Percentiles rank a stretch among this genome's conserved stretches.
Conservation (phyloP, 2,113 vertebrate species). For the Kryptolebias marmoratus region DNA sequence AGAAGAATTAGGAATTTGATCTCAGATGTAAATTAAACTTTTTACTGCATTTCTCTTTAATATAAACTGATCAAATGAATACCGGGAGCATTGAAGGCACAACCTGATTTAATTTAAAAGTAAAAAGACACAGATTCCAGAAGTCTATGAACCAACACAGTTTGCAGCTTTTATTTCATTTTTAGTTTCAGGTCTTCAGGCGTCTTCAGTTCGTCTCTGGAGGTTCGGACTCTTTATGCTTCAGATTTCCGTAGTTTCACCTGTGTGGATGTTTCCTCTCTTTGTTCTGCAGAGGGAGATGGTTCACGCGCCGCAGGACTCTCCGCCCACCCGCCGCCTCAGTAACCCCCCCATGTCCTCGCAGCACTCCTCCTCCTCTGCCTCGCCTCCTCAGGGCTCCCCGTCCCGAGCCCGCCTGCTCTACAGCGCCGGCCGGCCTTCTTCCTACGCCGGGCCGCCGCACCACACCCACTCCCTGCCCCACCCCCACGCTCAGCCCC, state of each 20-base stretch:
- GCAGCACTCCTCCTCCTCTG: constrained; percentile 83
- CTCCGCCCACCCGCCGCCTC: constrained; percentile 90
- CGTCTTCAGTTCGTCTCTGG: too few relatives aligned
- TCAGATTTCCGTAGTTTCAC: background rate
- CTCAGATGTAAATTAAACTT: too few relatives aligned
- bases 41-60: too few relatives aligned
- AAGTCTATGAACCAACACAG: too few relatives aligned
- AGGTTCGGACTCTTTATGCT: background rate
- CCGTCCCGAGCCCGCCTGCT: constrained; percentile 93
- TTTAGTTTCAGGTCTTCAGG: too few relatives aligned
- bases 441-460: constrained; percentile 89
- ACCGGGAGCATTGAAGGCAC: too few relatives aligned
- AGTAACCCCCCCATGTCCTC: constrained; percentile 86
- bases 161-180: too few relatives aligned
- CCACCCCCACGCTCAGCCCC: constrained; percentile 74
- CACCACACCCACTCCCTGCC: constrained; percentile 73
- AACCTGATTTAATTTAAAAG: too few relatives aligned
- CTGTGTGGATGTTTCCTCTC: background rate
- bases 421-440: constrained; percentile 87
- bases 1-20: too few relatives aligned
- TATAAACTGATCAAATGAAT: too few relatives aligned
- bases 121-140: too few relatives aligned
- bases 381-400: constrained; percentile 85
- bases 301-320: constrained; percentile 94
- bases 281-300: constrained; percentile 87